These are phyloP conservation scores for Papilio xuthus DNA, from an alignment of 1,140 invertebrate species.

Conservation along the genomic window DNA sequence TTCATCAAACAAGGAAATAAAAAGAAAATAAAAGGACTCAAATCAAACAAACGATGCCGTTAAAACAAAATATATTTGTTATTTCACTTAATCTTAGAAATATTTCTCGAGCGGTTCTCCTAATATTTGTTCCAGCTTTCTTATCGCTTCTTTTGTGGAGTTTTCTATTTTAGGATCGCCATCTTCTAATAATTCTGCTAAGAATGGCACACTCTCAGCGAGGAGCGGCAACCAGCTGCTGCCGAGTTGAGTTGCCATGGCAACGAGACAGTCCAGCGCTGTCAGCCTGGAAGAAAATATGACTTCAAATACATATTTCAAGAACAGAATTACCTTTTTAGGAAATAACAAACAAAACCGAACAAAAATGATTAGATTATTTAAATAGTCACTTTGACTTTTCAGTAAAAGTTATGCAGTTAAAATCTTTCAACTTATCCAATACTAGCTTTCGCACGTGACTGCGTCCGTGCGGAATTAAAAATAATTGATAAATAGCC, in stretches of 20 bases:
- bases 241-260: slow-evolving; percentile 89
- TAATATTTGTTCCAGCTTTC: slow-evolving; percentile 90
- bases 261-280: slow-evolving; percentile 85
- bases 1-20: no score
- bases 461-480: no score
- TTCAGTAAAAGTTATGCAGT: no score
- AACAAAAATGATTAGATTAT: no score
- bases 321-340: not conserved
- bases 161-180: slow-evolving; percentile 90
- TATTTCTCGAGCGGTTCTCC: slow-evolving; percentile 93
- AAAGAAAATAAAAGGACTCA: not conserved
- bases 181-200: slow-evolving; percentile 92
- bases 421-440: no score
- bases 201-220: slow-evolving; percentile 92
- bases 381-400: no score
- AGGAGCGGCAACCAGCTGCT: slow-evolving; percentile 91
- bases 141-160: slow-evolving; percentile 87
- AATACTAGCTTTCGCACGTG: no score
- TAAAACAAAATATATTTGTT: not conserved
- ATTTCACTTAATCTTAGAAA: slow-evolving; percentile 81
- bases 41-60: not conserved
- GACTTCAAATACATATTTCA: slow-evolving; percentile 25
- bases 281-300: slow-evolving; percentile 54
- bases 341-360: no score
- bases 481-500: no score